Percentiles rank a stretch among this genome's conserved stretches.
These are phyloP conservation scores for Sphaerophoria rueppellii DNA, from an alignment of 2,888 invertebrate species.

Conservation along the genomic window DNA sequence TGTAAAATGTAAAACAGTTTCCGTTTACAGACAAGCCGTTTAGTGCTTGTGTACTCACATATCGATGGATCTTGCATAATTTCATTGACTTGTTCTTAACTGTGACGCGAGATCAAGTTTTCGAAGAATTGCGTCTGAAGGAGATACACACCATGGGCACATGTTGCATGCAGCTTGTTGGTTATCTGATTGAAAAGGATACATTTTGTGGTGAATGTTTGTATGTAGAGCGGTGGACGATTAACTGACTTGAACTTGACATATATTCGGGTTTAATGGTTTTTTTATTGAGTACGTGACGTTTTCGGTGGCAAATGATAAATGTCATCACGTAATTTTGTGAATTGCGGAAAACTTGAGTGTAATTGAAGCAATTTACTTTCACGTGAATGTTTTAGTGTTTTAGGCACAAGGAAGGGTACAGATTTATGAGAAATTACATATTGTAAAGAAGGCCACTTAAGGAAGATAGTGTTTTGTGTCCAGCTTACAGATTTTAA, in stretches of 20 bases:
- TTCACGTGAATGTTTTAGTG: constrained; percentile 20
- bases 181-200: constrained; percentile 48
- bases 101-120: constrained; percentile 31
- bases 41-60: not conserved
- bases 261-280: constrained; percentile 37
- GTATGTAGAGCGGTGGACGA: constrained; percentile 15
- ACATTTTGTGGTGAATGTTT: constrained; percentile 16
- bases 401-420: not conserved
- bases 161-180: not conserved
- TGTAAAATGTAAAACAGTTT: constrained; percentile 47
- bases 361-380: constrained; percentile 38
- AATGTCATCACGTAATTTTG: constrained; percentile 28
- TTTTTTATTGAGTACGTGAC: constrained; percentile 40
- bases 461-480: too few species aligned
- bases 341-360: not conserved
- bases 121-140: constrained; percentile 28
- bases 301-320: constrained; percentile 32
- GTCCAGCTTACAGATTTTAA: too few species aligned
- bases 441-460: not conserved
- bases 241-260: constrained; percentile 57
- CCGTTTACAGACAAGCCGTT: constrained; percentile 29
- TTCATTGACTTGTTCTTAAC: constrained; percentile 19
- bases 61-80: constrained; percentile 38
- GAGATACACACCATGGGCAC: constrained; percentile 5
- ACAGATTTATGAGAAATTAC: not conserved